Evolutionary conservation across 2,888 invertebrate species (phyloP), one percentile per base, ranked within the genome.

Genomic region (Pasiphila rectangulata): DNA sequence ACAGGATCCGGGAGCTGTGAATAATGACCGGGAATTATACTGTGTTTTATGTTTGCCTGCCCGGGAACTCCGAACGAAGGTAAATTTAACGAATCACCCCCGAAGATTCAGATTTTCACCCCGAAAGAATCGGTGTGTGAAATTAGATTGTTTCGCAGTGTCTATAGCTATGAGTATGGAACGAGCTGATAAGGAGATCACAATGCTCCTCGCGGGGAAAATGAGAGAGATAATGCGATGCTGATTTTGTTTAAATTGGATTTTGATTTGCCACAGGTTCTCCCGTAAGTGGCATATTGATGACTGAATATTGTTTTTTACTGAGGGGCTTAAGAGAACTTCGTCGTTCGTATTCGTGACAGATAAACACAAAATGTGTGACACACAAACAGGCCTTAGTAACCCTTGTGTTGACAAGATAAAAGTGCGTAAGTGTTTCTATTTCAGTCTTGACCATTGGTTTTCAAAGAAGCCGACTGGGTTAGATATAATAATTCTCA

Each of bases 1-100:
- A 23, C 65, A 65, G 67, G 67, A 74, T 72, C 68, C 67, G 64
- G 63, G 65, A 75, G 76, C 72, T 76, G 77, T 78, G 76, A 78
- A 76, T 79, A 78, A 79, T 75, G 77, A 71, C 72, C 63, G 67
- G 68, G 76, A 73, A 75, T 78, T 78, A 77, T 76, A 69, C 76
- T 75, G 77, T 76, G 68, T 76, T 77, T 77, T 77, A 78, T 77
- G 75, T 70, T 64, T 61, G 59, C 59, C 59, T 49, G 55, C 47
- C 41, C 50, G 48, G 46, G 45, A 54, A 42, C 32, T 32, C 32
- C 49, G 58, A 57, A 63, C 49, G 58, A 57, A 63, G 63, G 66
- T 58, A 68, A 67, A 71, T 70, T 75, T 74, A 75, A 73, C 72
- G 75, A 78, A 76, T 75, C 72, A 74, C 71, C 64, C 62, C n/a